Evolutionary conservation across 2,797 vertebrate species (phyloP), one percentile per base, ranked within the genome.

Genomic region (Lagocephalus sceleratus): DNA sequence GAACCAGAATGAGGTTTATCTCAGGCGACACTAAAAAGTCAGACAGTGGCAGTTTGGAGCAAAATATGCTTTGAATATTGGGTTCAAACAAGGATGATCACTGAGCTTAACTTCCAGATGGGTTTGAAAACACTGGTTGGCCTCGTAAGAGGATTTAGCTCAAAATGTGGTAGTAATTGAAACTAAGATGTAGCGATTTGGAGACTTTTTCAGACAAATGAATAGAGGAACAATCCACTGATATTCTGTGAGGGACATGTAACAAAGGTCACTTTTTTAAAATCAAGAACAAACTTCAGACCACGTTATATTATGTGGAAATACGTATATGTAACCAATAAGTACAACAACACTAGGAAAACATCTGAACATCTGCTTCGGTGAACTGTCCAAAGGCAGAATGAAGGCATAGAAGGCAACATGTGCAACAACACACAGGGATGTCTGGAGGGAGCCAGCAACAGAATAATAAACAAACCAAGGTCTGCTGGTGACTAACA

Each of bases 401-500:
- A 54, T 60, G 51, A 20, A 54, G 66, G 51, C 48, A 63, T 26
- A 64, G 59, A 42, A 66, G 67, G 72, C 67, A 76, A 79, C 83
- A 83, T 77, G 79, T 85, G 84, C 74, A 82, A 76, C 59, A 83
- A 67, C 74, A 85, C 66, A 69, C 78, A 75, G 73, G 67, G 61
- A 57, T 20, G 25, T 84, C 71, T 46, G 40, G 54, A 51, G 75
- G 71, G 67, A 58, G 63, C 49, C 57, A n/a, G 68, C 64, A 54
- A 78, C 66, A 66, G 76, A 86, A 87, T 80, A 89, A 87, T 82
- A 87, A 87, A 87, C 82, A 85, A 61, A 69, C 25, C 52, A 52
- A 65, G 64, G 76, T 61, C 78, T 76, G 75, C 49, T 5, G 55
- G 71, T 71, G 62, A 60, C 72, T 62, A 75, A 77, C 68, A 69